phyloP scores from a whole-genome alignment of 2,113 vertebrate genomes.

The Dipodomys ordii region DNA sequence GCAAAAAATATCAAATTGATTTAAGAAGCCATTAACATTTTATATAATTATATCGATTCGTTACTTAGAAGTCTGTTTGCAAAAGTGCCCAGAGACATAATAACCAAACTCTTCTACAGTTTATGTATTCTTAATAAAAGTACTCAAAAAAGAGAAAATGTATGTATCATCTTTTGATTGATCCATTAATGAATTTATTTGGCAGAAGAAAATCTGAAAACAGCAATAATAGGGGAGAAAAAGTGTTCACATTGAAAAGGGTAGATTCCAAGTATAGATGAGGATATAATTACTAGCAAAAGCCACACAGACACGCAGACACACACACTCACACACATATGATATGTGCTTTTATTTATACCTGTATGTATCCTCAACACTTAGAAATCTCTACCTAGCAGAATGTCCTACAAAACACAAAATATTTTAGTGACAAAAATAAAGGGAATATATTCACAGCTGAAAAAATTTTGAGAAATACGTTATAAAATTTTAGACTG shows the following conservation, averaged over 20 bases:
- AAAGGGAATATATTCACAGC: neutral
- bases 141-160: neutral
- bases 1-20: neutral
- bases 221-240: neutral
- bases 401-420: neutral
- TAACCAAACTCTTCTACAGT: neutral
- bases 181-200: neutral
- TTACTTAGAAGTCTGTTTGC: neutral
- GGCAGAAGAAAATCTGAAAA: neutral
- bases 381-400: neutral
- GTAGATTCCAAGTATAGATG: neutral
- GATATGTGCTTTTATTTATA: no score
- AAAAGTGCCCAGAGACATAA: neutral
- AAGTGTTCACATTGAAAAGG: no score
- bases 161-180: neutral
- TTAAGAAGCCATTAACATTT: neutral
- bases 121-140: neutral
- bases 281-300: neutral
- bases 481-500: no score
- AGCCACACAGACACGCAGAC: neutral
- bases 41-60: neutral
- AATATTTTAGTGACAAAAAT: neutral
- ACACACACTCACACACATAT: no score
- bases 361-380: no score
- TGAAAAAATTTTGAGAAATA: neutral